Evolutionary conservation across 2,113 vertebrate genomes (phyloP).

Genomic region (Vulpes lagopus): DNA sequence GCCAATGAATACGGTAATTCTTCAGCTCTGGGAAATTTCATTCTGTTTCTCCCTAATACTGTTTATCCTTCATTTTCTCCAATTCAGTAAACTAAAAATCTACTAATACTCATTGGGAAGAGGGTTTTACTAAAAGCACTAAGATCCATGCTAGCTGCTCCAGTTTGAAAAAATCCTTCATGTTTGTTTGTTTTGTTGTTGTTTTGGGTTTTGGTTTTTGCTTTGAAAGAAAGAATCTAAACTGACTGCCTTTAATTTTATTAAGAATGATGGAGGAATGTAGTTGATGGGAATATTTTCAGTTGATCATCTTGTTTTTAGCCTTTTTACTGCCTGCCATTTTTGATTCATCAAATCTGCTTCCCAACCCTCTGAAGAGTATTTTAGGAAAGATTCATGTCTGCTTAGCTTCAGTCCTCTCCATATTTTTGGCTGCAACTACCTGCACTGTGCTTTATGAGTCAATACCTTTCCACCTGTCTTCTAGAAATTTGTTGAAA

Average conservation of each 20-base stretch:
- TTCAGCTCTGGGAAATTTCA: neutral
- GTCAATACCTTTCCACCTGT: neutral
- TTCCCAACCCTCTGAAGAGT: neutral
- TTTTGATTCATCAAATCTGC: neutral
- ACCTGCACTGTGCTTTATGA: neutral
- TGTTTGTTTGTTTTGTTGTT: neutral
- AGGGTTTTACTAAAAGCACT: neutral
- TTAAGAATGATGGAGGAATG: neutral
- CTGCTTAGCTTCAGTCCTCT: neutral
- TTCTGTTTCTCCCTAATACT: neutral
- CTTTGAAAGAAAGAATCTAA: neutral
- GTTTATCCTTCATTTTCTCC: neutral
- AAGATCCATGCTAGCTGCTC: neutral
- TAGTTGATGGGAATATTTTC: neutral
- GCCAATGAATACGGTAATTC: neutral
- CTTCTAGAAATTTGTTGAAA: conserved; percentile 2
- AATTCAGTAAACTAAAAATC: neutral
- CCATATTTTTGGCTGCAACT: neutral
- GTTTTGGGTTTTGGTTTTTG: neutral
- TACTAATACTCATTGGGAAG: neutral
- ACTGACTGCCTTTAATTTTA: neutral
- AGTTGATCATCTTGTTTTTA: neutral
- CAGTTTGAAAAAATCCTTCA: neutral
- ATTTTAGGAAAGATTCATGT: neutral
- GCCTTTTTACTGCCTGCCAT: neutral